Base-by-base conservation (phyloP, 2,113 vertebrate genomes). In the Upupa epops region DNA sequence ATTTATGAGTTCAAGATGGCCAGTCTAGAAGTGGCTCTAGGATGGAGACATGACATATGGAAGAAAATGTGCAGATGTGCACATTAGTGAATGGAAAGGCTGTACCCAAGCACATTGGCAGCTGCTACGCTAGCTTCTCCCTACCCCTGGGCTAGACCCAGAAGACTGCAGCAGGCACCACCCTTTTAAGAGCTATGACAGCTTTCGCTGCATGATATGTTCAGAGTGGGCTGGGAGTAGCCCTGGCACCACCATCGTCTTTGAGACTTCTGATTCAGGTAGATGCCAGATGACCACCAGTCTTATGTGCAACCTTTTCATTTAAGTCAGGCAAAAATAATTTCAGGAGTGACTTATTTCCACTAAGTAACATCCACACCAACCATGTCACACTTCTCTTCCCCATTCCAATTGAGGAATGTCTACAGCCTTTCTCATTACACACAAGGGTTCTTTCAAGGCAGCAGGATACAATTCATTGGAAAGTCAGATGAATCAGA, bases 311-410 rank as follows among this genome's bases (percentile, higher is more conserved):
- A 61, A 70, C 32, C 22, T 17, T 83, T 88, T 86, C 45, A 60
- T 71, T 92, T 92, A 90, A 60, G 76, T 42, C 14, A 71, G 69
- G 65, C 56, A 81, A 80, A 79, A 93, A 65, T 69, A 54, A 61
- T 88, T 87, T 91, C 59, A 73, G 68, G 21, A 70, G 48, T 31
- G 22, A 48, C 26, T 89, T 90, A 77, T 76, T 83, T 90, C 46
- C 21, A 26, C 28, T 49, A 26, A 15, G 29, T 86, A 72, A 76
- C 34, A 34, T 31, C 68, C 17, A 81, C 29, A 81, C 29, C 70
- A 34, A 48, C 28, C 51, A 61, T 52, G 52, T 93, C n/a, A 91
- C 34, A 46, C 59, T 87, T 88, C 64, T 70, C 17, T 59, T 75
- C 12, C 60, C 34, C 22, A 25, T 66, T 73, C 59, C 16, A 34